Evolutionary conservation across 2,797 vertebrate species (phyloP), one percentile per base, ranked within the genome.

Genomic region (Leptoclinus maculatus): DNA sequence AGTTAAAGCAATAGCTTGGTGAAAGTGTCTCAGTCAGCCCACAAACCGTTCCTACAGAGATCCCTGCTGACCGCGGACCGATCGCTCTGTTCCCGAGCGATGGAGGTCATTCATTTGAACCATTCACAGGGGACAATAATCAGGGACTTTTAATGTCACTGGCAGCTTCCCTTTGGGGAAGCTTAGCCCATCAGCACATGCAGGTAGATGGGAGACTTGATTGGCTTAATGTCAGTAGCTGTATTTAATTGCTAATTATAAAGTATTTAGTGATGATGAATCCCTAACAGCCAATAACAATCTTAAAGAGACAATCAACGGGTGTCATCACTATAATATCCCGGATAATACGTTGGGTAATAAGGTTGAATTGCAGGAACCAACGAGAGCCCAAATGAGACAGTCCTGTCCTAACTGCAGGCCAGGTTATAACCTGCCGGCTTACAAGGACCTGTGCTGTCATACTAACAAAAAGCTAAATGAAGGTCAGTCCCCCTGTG

Each of bases 161-260:
- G 68, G 27, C 66, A 51, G 51, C 27, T 70, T 60, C 66, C 57
- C 72, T 77, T 70, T 32, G 32, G 80, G 68, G 73, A 74, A 34
- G 23, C 68, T 83, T 38, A 79, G 63, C 69, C 74, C 74, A 73
- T 86, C 71, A 51, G 63, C 45, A 19, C 78, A 79, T 36, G 29
- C 66, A 78, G 81, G 80, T 85, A 51, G 82, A 84, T 59, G 71
- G 41, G 67, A 25, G 53, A 66, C 63, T 66, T 78, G 73, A 90
- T 78, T 83, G 85, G 76, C 75, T 84, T 87, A 79, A 89, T 90
- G 78, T 77, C 51, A 49, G 41, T 60, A 34, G 62, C 65, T 74
- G 64, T 80, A 66, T 81, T 86, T 81, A 88, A 91, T 79, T 76
- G 74, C 68, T 85, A 74, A 79, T 91, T 86, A 88, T 83, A 65